A percentile compares a stretch with the other conserved stretches of the same genome.
Conservation (phyloP, 2,888 invertebrate genomes). For the Andrena haemorrhoa region DNA sequence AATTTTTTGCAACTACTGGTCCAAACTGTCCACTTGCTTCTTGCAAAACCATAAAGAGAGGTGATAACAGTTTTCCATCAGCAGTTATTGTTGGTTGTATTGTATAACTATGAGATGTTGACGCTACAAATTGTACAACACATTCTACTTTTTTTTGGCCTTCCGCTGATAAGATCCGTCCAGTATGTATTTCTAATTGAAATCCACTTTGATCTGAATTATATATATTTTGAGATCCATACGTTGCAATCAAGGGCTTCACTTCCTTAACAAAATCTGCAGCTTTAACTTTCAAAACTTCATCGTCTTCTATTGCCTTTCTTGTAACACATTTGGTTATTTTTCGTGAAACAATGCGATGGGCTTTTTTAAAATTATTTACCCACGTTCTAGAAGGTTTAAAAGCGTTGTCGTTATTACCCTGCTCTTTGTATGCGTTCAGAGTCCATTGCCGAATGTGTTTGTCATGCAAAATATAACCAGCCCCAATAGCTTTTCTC, state of each 20-base stretch:
- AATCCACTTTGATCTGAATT: conserved; percentile 3
- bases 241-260: not conserved
- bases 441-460: not conserved
- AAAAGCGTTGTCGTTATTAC: not conserved
- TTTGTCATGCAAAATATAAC: not conserved
- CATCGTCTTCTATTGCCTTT: not conserved
- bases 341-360: not conserved
- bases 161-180: conserved; percentile 1
- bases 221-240: not conserved
- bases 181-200: conserved; percentile 7
- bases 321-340: not conserved
- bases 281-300: not conserved
- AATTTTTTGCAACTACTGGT: too few relatives aligned
- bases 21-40: too few relatives aligned
- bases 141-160: conserved; percentile 1
- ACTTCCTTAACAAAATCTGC: not conserved
- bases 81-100: not conserved
- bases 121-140: not conserved
- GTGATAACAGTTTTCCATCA: not conserved
- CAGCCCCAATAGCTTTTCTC: too few relatives aligned
- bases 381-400: not conserved
- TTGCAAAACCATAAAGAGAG: too few relatives aligned
- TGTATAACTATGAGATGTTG: not conserved
- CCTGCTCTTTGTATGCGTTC: not conserved
- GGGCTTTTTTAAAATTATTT: not conserved